A percentile compares a stretch with the other conserved stretches of the same genome.
Evolutionary conservation across 1,140 invertebrate species (phyloP).

Genomic region (Laupala kohalensis): DNA sequence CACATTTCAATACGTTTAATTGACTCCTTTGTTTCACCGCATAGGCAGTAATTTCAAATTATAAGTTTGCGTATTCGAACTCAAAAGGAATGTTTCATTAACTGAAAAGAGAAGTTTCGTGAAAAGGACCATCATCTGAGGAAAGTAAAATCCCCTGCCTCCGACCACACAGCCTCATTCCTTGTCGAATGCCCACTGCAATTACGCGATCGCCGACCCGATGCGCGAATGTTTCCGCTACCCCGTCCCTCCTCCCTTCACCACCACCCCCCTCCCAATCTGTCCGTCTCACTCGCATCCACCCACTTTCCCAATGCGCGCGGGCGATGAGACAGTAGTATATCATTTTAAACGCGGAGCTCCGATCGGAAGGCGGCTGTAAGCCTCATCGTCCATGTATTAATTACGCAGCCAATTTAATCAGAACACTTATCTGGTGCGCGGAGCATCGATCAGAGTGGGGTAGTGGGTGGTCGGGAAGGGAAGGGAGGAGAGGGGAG

Average conservation of each 20-base stretch:
- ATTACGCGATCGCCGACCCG: background rate
- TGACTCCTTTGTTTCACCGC: no score
- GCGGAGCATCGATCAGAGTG: background rate
- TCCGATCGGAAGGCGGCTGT: background rate
- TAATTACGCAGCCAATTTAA: background rate
- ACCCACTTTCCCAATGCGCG: background rate
- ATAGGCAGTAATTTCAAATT: no score
- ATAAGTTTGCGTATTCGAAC: no score
- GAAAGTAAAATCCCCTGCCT: no score
- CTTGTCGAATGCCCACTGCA: background rate
- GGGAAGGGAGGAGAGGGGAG: background rate
- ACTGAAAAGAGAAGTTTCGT: no score
- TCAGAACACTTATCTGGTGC: background rate
- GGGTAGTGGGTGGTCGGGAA: no score
- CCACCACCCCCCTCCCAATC: no score
- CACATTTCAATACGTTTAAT: no score
- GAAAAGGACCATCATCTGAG: no score
- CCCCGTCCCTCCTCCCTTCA: no score
- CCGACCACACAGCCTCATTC: background rate
- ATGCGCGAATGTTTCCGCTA: background rate
- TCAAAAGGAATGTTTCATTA: no score
- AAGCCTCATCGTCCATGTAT: background rate
- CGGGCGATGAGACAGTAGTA: background rate
- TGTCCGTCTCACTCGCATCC: no score
- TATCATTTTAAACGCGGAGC: background rate